Percentiles rank a stretch among this genome's conserved stretches.
Evolutionary conservation across 2,888 invertebrate genomes (phyloP).

Genomic region (Ommatoiulus sabulosus): DNA sequence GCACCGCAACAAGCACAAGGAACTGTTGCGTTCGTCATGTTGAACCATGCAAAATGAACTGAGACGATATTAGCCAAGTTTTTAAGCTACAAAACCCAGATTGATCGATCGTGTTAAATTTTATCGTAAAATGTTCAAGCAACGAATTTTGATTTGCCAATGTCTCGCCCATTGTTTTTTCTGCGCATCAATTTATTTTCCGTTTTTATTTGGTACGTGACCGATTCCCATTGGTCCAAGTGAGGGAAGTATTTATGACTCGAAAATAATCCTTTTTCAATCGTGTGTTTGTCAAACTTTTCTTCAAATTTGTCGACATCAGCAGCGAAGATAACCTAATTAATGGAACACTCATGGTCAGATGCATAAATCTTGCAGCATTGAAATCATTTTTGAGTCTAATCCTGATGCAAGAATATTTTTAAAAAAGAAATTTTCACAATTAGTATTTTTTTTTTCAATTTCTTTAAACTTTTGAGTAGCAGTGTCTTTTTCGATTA

Average conservation of each 20-base stretch:
- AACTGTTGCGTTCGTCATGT: not conserved
- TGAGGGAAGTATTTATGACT: not conserved
- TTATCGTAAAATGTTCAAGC: not conserved
- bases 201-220: not conserved
- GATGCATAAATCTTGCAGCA: no score
- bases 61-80: not conserved
- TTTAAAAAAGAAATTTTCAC: no score
- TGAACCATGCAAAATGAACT: conserved; percentile 2
- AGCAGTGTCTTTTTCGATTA: no score
- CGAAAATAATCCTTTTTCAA: not conserved
- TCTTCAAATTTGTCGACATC: no score
- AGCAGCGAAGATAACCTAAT: no score
- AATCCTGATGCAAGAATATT: no score
- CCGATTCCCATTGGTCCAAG: conserved; percentile 15
- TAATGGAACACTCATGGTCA: no score
- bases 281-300: not conserved
- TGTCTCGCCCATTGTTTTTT: not conserved
- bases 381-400: no score
- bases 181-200: not conserved
- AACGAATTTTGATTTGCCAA: not conserved
- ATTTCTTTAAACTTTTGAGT: no score
- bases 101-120: not conserved
- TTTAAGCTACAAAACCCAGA: not conserved
- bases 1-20: not conserved
- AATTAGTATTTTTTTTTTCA: no score